Evolutionary conservation across 2,797 vertebrate species (phyloP).

Genomic region (Spatula versicolor): DNA sequence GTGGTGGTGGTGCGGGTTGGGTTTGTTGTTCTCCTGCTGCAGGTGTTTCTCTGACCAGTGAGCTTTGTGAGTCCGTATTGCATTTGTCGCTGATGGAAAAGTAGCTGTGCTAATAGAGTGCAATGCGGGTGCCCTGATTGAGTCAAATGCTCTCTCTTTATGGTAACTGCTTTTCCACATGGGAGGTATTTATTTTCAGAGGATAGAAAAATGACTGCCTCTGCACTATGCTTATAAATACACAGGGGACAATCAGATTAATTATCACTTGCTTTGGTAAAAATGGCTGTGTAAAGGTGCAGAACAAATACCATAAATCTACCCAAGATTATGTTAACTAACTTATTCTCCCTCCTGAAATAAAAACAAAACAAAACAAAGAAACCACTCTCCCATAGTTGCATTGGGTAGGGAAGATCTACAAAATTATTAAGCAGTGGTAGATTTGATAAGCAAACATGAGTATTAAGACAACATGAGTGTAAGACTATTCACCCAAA

Average conservation of each 20-base stretch:
- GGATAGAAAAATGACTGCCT: background rate
- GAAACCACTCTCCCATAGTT: fast-evolving
- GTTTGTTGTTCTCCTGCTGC: background rate
- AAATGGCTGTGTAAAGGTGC: background rate
- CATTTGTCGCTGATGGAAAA: background rate
- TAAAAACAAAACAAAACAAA: background rate
- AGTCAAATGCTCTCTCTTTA: background rate
- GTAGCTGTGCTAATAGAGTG: background rate
- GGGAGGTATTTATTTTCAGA: background rate
- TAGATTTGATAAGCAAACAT: background rate
- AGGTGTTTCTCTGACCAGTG: background rate
- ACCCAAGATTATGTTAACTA: background rate
- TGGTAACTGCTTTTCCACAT: background rate
- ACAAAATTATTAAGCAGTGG: background rate
- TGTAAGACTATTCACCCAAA: background rate
- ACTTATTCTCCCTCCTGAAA: background rate
- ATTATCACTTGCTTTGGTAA: background rate
- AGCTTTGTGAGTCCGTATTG: background rate
- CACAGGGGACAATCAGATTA: background rate
- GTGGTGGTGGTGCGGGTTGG: background rate
- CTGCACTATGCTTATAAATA: background rate
- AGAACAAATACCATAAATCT: background rate
- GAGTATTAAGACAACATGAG: background rate
- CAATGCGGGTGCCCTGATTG: background rate
- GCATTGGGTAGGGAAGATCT: background rate